Percentiles rank a stretch among this genome's conserved stretches.
These are phyloP conservation scores for Rhinella marina DNA, from an alignment of 2,797 vertebrate species.

Conservation along the genomic window DNA sequence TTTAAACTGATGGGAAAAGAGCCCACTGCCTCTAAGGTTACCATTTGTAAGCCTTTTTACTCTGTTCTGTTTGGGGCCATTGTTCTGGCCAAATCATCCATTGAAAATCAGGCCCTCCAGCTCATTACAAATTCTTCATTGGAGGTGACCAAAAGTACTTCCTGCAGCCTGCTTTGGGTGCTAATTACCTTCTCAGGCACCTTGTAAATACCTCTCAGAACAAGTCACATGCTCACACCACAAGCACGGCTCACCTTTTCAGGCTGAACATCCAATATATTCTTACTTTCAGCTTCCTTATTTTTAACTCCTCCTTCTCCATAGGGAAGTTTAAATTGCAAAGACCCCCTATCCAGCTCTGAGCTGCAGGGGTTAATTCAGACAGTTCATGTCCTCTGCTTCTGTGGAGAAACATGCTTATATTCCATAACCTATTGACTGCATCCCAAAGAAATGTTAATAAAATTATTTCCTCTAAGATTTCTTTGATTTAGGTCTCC, in stretches of 20 bases:
- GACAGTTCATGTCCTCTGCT: constrained; percentile 30
- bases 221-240: constrained; percentile 65
- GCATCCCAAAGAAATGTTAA: constrained; percentile 34
- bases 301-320: constrained; percentile 34
- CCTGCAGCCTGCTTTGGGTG: constrained; percentile 74
- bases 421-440: constrained; percentile 44
- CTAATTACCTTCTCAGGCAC: constrained; percentile 80
- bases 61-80: constrained; percentile 86
- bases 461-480: background rate
- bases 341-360: background rate
- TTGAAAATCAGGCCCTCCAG: constrained; percentile 85
- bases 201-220: constrained; percentile 71
- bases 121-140: constrained; percentile 85
- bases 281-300: constrained; percentile 61
- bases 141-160: constrained; percentile 86
- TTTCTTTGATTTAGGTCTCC: background rate
- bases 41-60: constrained; percentile 79
- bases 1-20: constrained; percentile 81
- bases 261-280: constrained; percentile 60
- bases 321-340: background rate
- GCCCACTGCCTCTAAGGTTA: constrained; percentile 85
- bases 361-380: constrained; percentile 36
- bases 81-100: constrained; percentile 90
- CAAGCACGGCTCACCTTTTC: constrained; percentile 64
- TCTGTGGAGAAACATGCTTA: constrained; percentile 34